A percentile compares a stretch with the other conserved stretches of the same genome.
Evolutionary conservation across 2,113 vertebrate genomes (phyloP).

Genomic region (Caloenas nicobarica): DNA sequence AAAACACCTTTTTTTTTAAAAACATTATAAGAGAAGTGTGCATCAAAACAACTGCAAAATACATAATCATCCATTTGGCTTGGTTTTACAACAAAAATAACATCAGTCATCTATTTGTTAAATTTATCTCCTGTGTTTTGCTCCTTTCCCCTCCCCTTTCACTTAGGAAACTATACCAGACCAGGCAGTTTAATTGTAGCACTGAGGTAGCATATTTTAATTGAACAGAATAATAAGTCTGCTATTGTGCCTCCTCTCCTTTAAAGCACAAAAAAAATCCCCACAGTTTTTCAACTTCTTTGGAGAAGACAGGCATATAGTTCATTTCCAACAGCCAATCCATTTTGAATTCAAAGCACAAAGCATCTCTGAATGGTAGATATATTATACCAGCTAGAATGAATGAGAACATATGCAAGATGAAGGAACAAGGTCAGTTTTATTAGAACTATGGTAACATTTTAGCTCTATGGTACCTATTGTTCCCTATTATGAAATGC

Average conservation of each 20-base stretch:
- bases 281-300: slow-evolving; percentile 47
- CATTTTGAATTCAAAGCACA: neutral
- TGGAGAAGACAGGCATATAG: slow-evolving; percentile 20
- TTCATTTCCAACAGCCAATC: neutral
- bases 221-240: neutral
- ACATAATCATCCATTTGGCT: slow-evolving; percentile 34
- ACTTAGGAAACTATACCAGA: neutral
- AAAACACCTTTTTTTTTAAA: neutral
- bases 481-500: neutral
- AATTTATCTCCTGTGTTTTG: neutral
- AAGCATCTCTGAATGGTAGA: neutral
- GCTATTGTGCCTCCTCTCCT: slow-evolving; percentile 27
- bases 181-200: slow-evolving; percentile 27
- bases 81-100: slow-evolving; percentile 42
- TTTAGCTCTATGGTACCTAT: neutral
- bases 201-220: slow-evolving; percentile 60
- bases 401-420: neutral
- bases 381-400: neutral
- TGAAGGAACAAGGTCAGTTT: neutral
- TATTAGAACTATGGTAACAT: slow-evolving; percentile 6
- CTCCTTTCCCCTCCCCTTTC: neutral
- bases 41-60: slow-evolving; percentile 20
- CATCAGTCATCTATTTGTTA: neutral
- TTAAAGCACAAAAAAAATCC: slow-evolving; percentile 43
- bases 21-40: neutral